Base-by-base conservation (phyloP, 2,888 invertebrate species). In the Mayetiola destructor region DNA sequence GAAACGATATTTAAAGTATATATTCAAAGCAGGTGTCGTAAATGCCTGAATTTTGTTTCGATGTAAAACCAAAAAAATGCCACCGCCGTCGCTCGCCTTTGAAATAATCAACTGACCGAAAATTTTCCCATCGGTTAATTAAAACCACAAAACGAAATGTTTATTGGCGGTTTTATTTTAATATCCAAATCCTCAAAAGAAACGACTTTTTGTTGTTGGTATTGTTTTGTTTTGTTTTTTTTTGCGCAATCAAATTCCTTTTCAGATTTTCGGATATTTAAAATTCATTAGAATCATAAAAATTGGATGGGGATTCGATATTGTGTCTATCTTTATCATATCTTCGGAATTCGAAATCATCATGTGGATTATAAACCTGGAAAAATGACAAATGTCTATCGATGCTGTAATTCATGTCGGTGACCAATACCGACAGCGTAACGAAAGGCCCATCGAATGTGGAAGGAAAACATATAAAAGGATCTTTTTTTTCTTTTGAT, bases 241-340 rank as follows among this genome's bases (percentile, higher is more conserved):
- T 48, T 48, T 27, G 48, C 48, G 27, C 48, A 16, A 48, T n/a
- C 27, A 16, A 16, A 5, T n/a, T 4, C 8, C 23, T 40, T 21
- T n/a, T n/a, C n/a, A n/a, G n/a, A n/a, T n/a, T n/a, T n/a, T n/a
- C n/a, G n/a, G n/a, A n/a, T 20, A 40, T 21, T 40, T 4, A 48
- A n/a, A 27, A 16, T 48, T 48, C 48, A 16, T 2, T n/a, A 16
- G 48, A 48, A 48, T n/a, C 48, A 48, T 48, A 48, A 48, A 48
- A 48, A 2, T 48, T n/a, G n/a, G n/a, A n/a, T n/a, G n/a, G n/a
- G n/a, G 27, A 48, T 48, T 48, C 16, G 48, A 48, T 48, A 16
- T 9, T 27, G 48, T 48, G 20, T 27, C n/a, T n/a, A n/a, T n/a
- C n/a, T n/a, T n/a, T n/a, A n/a, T n/a, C n/a, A n/a, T n/a, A n/a